A percentile compares a stretch with the other conserved stretches of the same genome.
Conservation (phyloP, 2,888 invertebrate genomes). For the Elysia crispata region DNA sequence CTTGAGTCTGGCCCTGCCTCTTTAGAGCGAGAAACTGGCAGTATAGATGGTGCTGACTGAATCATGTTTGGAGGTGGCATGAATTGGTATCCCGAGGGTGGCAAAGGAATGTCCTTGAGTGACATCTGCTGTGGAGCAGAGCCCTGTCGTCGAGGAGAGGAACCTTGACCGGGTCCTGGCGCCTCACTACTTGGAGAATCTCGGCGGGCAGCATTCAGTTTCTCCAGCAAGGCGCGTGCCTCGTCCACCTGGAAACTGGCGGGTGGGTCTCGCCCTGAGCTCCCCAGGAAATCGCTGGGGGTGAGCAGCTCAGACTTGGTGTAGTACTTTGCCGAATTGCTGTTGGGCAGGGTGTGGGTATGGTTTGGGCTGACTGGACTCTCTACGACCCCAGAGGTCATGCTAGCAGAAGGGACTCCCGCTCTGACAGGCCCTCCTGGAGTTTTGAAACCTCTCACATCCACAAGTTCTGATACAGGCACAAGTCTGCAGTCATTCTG, state of each 20-base stretch:
- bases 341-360: slow-evolving; percentile 45
- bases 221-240: too few relatives aligned
- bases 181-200: too few relatives aligned
- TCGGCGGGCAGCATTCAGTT: too few relatives aligned
- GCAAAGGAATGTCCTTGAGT: slow-evolving; percentile 41
- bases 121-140: too few relatives aligned
- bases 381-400: neutral
- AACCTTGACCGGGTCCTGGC: too few relatives aligned
- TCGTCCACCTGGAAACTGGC: too few relatives aligned
- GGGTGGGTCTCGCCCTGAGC: too few relatives aligned
- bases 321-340: slow-evolving; percentile 45
- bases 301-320: slow-evolving; percentile 20
- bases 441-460: neutral
- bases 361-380: slow-evolving; percentile 35
- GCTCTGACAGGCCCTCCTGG: slow-evolving; percentile 28
- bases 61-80: slow-evolving; percentile 44
- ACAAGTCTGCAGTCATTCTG: too few relatives aligned
- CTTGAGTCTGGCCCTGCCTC: too few relatives aligned
- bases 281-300: too few relatives aligned
- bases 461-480: too few relatives aligned
- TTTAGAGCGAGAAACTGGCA: neutral
- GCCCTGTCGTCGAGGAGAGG: too few relatives aligned
- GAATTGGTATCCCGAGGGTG: slow-evolving; percentile 44
- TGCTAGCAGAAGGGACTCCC: neutral
- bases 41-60: neutral